A percentile compares a stretch with the other conserved stretches of the same genome.
These are phyloP conservation scores for Philantomba maxwellii DNA, from an alignment of 2,113 vertebrate species.

Conservation along the genomic window DNA sequence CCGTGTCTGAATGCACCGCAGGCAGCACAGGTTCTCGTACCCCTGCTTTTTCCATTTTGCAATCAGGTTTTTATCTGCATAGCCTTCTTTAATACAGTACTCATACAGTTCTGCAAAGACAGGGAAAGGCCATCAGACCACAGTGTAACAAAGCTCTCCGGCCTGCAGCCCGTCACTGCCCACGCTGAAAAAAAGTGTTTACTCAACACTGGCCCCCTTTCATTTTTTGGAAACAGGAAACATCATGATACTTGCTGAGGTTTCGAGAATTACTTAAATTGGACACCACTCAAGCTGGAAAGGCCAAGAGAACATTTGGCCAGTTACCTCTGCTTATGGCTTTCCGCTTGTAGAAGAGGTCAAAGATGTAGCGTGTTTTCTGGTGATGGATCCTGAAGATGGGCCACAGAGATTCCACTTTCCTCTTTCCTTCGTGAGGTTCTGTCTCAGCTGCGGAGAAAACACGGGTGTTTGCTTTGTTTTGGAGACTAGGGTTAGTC, in stretches of 20 bases:
- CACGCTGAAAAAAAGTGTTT: not conserved
- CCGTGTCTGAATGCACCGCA: slow-evolving; percentile 96
- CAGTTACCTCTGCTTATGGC: slow-evolving; percentile 95
- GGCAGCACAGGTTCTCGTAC: slow-evolving; percentile 96
- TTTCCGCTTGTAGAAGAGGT: slow-evolving; percentile 97
- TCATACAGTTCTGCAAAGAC: slow-evolving; percentile 91
- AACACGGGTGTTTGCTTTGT: not conserved
- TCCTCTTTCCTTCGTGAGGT: slow-evolving; percentile 95
- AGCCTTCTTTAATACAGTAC: slow-evolving; percentile 97
- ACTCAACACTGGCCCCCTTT: not conserved
- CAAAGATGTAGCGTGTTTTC: slow-evolving; percentile 96
- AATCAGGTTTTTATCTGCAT: slow-evolving; percentile 97
- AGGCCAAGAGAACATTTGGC: not conserved
- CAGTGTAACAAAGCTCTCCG: not conserved
- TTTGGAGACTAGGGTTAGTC: not conserved
- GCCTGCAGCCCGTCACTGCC: not conserved
- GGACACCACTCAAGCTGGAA: not conserved
- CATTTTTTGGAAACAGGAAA: not conserved
- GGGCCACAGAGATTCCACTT: slow-evolving; percentile 97
- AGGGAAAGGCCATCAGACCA: not conserved
- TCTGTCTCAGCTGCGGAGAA: slow-evolving; percentile 90
- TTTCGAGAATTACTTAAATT: not conserved
- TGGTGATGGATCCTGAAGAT: slow-evolving; percentile 99
- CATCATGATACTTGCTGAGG: not conserved
- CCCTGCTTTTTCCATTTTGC: slow-evolving; percentile 99